Evolutionary conservation across 2,113 vertebrate species (phyloP).

Genomic region (Spilogale gracilis): DNA sequence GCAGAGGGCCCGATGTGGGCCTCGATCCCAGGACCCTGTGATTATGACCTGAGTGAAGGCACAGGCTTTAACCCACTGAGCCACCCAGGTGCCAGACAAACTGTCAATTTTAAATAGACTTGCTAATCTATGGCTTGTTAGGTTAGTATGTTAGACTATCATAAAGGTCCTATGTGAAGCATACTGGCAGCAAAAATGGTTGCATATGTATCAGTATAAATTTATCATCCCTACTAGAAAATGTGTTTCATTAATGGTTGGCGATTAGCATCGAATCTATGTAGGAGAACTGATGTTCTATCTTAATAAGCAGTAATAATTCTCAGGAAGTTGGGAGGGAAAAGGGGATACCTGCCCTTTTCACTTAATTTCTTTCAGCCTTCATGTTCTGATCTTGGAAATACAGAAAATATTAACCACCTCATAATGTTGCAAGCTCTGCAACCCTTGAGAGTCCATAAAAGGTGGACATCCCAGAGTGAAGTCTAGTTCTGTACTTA

Average conservation of each 20-base stretch:
- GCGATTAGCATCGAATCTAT: neutral
- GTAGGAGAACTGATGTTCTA: neutral
- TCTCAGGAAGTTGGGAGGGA: neutral
- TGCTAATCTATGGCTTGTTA: neutral
- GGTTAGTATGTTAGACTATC: neutral
- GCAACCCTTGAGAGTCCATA: neutral
- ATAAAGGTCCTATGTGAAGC: neutral
- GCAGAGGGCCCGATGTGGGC: too few species aligned
- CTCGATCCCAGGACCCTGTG: too few species aligned
- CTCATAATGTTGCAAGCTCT: neutral
- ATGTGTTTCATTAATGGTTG: neutral
- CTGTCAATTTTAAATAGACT: neutral
- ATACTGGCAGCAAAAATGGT: neutral
- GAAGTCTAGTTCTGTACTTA: slow-evolving; percentile 1
- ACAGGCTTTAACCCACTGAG: too few species aligned
- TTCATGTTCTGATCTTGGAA: slow-evolving; percentile 10
- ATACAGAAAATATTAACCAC: neutral
- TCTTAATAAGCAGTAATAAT: slow-evolving; percentile 12
- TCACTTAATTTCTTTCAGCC: neutral
- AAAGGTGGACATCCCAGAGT: neutral
- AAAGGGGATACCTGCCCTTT: neutral
- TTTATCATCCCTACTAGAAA: neutral
- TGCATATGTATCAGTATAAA: neutral
- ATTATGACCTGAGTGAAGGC: too few species aligned
- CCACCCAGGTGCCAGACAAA: neutral